Evolutionary conservation across 2,113 vertebrate species (phyloP).

Genomic region (Raja brachyura): DNA sequence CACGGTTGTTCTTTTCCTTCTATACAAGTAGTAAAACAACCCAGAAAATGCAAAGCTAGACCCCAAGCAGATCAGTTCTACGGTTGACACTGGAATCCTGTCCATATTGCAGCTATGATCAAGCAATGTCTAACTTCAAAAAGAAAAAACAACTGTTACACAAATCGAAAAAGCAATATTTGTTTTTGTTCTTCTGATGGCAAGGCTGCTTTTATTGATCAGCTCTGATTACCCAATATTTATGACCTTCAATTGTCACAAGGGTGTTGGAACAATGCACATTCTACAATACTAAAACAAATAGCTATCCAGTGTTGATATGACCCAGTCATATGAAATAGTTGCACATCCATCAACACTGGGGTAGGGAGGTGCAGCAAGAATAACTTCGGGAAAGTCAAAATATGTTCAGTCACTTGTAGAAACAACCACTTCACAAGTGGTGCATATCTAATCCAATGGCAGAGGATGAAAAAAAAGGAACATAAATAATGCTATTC

Average conservation of each 20-base stretch:
- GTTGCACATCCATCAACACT: not conserved
- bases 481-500: not conserved
- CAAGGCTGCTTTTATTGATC: not conserved
- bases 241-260: not conserved
- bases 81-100: constrained; percentile 46
- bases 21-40: constrained; percentile 69
- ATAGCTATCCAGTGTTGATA: not conserved
- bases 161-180: not conserved
- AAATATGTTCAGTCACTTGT: not conserved
- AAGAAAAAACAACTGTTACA: not conserved
- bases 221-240: not conserved
- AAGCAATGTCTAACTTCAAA: not conserved
- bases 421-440: not conserved
- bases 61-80: constrained; percentile 65
- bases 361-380: not conserved
- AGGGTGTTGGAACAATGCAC: not conserved
- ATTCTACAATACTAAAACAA: not conserved
- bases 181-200: not conserved
- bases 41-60: constrained; percentile 67
- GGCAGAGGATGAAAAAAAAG: not conserved
- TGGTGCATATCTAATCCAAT: not conserved
- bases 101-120: constrained; percentile 50
- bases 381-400: not conserved
- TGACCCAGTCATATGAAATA: not conserved
- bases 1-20: constrained; percentile 55